phyloP scores from a whole-genome alignment of 2,888 invertebrate species.

The Hyposoter dolosus region DNA sequence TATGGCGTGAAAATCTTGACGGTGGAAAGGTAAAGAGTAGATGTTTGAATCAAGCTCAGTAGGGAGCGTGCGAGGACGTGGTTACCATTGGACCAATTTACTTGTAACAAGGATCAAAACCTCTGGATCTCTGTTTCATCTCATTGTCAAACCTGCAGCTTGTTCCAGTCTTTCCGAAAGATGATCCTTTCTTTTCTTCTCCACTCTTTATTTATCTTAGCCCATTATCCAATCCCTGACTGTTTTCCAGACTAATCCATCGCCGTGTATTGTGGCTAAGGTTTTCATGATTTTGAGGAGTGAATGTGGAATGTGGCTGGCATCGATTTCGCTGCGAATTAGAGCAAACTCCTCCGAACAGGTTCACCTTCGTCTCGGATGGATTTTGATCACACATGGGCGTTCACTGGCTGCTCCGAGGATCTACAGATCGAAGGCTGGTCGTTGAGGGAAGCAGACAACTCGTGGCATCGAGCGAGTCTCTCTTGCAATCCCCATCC shows the following conservation, averaged over 20 bases:
- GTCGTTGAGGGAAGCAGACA: slow-evolving; percentile 33
- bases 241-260: not conserved
- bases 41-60: not conserved
- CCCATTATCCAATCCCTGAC: not conserved
- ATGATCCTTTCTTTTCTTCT: not conserved
- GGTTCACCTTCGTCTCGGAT: slow-evolving; percentile 45
- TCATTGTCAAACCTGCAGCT: not conserved
- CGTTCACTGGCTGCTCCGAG: not conserved
- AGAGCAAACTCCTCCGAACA: slow-evolving; percentile 48
- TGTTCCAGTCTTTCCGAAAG: not conserved
- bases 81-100: not conserved
- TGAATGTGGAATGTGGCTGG: slow-evolving; percentile 30
- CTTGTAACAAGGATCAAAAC: not conserved
- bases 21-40: not conserved
- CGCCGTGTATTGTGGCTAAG: not conserved
- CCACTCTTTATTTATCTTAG: not conserved
- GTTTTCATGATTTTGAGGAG: slow-evolving; percentile 22
- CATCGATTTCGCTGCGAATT: slow-evolving; percentile 62
- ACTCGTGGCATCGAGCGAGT: slow-evolving; percentile 19
- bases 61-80: not conserved
- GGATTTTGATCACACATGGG: slow-evolving; percentile 57
- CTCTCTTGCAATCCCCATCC: slow-evolving; percentile 14
- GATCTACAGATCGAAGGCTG: slow-evolving; percentile 22
- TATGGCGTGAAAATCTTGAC: not conserved
- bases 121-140: not conserved